Percentiles rank a stretch among this genome's conserved stretches.
Conservation (phyloP, 2,113 vertebrate genomes). For the Crocuta crocuta region DNA sequence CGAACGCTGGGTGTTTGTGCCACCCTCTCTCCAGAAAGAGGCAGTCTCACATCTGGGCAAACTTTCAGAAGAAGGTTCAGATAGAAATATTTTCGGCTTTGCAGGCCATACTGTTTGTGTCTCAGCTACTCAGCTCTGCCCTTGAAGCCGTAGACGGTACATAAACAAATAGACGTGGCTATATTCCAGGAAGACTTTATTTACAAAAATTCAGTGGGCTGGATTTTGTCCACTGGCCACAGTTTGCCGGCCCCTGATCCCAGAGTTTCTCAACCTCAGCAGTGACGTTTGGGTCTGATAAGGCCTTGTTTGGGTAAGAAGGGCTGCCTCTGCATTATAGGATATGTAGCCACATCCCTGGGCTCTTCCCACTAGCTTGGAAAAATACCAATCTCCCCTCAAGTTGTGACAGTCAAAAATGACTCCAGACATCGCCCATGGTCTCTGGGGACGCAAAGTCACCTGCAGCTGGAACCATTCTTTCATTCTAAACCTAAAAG, state of each 20-base stretch:
- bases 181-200: not conserved
- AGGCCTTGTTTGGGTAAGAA: not conserved
- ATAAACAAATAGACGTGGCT: not conserved
- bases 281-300: not conserved
- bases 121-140: not conserved
- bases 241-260: not conserved
- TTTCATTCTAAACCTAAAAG: not conserved
- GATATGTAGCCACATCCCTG: not conserved
- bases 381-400: not conserved
- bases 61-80: not conserved
- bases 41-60: not conserved
- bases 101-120: not conserved
- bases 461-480: not conserved
- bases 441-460: not conserved
- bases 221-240: not conserved
- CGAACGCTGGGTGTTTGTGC: not conserved
- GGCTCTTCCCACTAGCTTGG: not conserved
- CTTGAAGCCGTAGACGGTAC: accelerated
- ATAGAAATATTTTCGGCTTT: not conserved
- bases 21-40: not conserved
- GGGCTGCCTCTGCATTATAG: not conserved
- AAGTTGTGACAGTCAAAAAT: not conserved
- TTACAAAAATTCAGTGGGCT: not conserved
- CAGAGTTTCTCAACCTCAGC: not conserved
- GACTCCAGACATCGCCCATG: not conserved